phyloP scores from a whole-genome alignment of 2,113 vertebrate genomes.

The Cheirogaleus medius region DNA sequence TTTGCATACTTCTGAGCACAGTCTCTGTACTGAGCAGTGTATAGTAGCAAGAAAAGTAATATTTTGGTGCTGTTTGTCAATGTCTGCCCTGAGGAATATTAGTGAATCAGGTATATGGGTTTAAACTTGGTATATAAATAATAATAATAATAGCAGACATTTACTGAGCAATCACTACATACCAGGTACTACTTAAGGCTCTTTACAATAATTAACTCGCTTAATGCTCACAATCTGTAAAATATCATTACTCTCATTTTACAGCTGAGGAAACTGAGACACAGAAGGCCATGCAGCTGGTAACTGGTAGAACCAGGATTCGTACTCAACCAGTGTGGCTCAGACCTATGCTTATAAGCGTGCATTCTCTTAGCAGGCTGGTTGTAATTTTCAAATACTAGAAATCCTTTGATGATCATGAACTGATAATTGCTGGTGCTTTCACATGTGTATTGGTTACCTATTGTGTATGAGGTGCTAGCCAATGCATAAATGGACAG shows the following conservation, averaged over 20 bases:
- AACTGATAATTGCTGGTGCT: conserved; percentile 6
- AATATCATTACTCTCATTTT: neutral
- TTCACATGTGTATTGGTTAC: neutral
- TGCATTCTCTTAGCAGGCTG: neutral
- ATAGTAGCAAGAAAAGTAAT: neutral
- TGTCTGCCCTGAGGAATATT: neutral
- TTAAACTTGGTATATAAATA: neutral
- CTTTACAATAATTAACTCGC: neutral
- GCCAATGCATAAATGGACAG: neutral
- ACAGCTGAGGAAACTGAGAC: neutral
- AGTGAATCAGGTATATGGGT: neutral
- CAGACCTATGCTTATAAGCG: neutral
- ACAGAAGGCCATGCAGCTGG: neutral
- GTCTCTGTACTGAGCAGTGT: neutral
- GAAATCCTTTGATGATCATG: conserved; percentile 16
- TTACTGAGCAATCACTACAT: neutral
- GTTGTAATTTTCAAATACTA: conserved; percentile 27
- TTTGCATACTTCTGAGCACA: neutral
- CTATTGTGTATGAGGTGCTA: neutral
- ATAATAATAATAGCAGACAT: neutral
- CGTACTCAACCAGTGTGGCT: neutral
- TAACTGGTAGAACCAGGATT: neutral
- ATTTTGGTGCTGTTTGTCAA: neutral
- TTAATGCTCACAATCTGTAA: neutral
- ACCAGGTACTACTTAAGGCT: neutral